These are phyloP conservation scores for Globodera rostochiensis DNA, from an alignment of 1,140 invertebrate genomes.

Conservation along the genomic window DNA sequence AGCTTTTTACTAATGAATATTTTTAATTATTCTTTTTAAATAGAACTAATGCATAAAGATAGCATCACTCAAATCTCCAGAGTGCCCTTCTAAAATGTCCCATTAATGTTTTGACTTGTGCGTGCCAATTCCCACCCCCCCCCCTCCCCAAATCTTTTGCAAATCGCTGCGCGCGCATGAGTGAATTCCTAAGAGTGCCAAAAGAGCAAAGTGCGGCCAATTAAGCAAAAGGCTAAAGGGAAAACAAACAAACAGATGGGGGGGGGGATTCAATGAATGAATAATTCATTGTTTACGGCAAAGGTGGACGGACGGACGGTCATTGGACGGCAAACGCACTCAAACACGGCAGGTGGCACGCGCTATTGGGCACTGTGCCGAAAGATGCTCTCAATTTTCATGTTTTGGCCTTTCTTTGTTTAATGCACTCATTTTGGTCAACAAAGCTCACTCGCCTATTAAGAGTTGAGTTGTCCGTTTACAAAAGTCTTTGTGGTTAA, in stretches of 20 bases:
- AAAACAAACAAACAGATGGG: background rate
- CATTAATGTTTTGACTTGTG: no score
- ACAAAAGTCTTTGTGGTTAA: no score
- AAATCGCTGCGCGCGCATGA: background rate
- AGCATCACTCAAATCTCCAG: no score
- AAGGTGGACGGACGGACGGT: background rate
- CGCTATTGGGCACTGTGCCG: background rate
- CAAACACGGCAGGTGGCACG: background rate
- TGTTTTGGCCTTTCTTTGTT: background rate
- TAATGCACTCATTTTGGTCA: no score
- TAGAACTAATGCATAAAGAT: no score
- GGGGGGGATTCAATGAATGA: background rate
- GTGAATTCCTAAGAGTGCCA: background rate
- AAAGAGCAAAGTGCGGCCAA: constrained; percentile 1
- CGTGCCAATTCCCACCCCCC: no score
- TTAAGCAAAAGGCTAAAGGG: background rate
- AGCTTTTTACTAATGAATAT: no score
- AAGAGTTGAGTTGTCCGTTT: no score
- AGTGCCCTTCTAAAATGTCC: no score
- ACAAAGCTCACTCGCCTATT: no score
- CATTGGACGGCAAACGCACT: background rate
- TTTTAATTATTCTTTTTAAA: no score
- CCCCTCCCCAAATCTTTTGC: no score
- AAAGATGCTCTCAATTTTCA: background rate
- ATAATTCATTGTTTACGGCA: constrained; percentile 2